Base-by-base conservation (phyloP, 2,888 invertebrate genomes). In the Xestia c-nigrum region DNA sequence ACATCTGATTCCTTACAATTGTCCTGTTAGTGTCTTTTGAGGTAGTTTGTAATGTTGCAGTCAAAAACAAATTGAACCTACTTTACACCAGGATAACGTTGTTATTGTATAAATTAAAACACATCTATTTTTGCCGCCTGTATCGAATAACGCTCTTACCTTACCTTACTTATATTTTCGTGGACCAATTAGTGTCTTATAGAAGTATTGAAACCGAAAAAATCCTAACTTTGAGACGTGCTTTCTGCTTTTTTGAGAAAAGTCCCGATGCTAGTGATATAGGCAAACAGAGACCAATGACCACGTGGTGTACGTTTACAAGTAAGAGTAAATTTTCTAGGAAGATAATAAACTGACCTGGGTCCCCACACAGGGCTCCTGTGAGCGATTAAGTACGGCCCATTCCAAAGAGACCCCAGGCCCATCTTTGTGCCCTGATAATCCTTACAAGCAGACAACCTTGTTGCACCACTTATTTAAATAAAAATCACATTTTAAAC, bases 151-250 rank as follows among this genome's bases (percentile, higher is more conserved):
- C 31, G 31, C 31, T 31, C 31, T 31, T 31, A 31, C 1, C 31
- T n/a, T n/a, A n/a, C n/a, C n/a, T n/a, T n/a, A n/a, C n/a, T n/a
- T 1, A 31, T 31, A 31, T 31, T 31, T 31, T 31, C 31, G 31
- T 31, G 31, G 31, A 1, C 31, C 31, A 31, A 31, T 31, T 2
- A 31, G 31, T 92, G 94, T 93, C 92, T 92, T 95, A 94, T 94
- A 94, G 95, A 95, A 93, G 94, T 94, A 94, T 96, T 94, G 94
- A 92, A 93, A 94, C 94, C 94, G 94, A 94, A 95, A 95, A 95
- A 94, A 95, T 95, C 94, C 95, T 95, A 95, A 95, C 96, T 96
- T 96, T 95, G 94, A 94, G 94, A 94, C 96, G 93, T 94, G 96
- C 93, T 93, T 90, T 92, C 91, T 94, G 94, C 96, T 95, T 96